phyloP scores from a whole-genome alignment of 2,888 invertebrate species.

The Osmoderma eremita region DNA sequence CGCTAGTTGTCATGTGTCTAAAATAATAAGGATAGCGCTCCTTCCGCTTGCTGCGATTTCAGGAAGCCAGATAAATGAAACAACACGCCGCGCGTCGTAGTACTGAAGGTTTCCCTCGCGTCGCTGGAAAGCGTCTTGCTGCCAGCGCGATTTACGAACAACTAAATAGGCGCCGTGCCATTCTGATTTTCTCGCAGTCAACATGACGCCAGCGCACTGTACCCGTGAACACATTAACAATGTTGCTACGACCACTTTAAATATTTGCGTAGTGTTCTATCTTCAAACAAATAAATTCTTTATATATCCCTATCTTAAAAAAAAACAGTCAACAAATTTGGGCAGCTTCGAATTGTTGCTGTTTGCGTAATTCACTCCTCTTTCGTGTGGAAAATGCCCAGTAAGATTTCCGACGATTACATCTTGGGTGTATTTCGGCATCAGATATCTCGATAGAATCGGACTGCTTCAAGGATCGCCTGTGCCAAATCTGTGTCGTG shows the following conservation, averaged over 20 bases:
- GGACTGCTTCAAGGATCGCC: no score
- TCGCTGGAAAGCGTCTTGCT: constrained; percentile 39
- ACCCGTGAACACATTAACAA: constrained; percentile 18
- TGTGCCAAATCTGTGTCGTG: no score
- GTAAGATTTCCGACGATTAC: no score
- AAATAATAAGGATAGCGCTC: constrained; percentile 3
- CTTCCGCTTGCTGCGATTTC: neutral
- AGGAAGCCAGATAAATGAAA: neutral
- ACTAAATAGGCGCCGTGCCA: constrained; percentile 45
- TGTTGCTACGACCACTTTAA: constrained; percentile 10
- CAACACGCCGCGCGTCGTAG: constrained; percentile 27
- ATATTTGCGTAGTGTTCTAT: constrained; percentile 26
- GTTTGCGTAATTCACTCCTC: no score
- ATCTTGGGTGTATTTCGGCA: no score
- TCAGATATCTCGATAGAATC: no score
- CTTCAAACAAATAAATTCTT: neutral
- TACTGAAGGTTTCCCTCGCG: constrained; percentile 6
- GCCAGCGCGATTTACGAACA: constrained; percentile 40
- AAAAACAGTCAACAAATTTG: no score
- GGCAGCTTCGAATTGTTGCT: no score
- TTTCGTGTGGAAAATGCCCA: no score
- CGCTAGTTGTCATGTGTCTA: constrained; percentile 20
- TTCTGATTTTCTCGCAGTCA: constrained; percentile 44
- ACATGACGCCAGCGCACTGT: constrained; percentile 47
- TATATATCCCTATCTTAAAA: neutral